These are phyloP conservation scores for Drosophila ohnishii DNA, from an alignment of 1,140 invertebrate genomes.

Conservation along the genomic window DNA sequence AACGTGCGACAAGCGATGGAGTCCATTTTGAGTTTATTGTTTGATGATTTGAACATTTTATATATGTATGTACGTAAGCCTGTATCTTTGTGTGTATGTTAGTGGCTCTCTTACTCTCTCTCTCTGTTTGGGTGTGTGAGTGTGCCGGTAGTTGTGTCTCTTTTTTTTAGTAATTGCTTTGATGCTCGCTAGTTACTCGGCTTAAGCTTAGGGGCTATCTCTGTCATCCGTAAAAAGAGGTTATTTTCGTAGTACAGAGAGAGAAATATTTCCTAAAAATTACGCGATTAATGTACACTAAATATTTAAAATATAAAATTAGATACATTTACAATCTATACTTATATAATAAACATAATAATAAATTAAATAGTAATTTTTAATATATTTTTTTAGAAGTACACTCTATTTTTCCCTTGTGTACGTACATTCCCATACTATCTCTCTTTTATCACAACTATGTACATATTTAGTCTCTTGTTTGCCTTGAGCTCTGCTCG, in stretches of 20 bases:
- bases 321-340: too few species aligned
- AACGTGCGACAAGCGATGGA: slow-evolving; percentile 81
- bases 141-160: slow-evolving; percentile 54
- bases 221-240: slow-evolving; percentile 27
- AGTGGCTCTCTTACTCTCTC: slow-evolving; percentile 7
- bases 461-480: slow-evolving; percentile 28
- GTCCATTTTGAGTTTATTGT: slow-evolving; percentile 83
- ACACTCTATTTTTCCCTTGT: not conserved
- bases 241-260: slow-evolving; percentile 35
- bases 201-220: slow-evolving; percentile 27
- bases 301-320: too few species aligned
- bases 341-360: not conserved
- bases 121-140: slow-evolving; percentile 2
- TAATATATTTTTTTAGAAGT: too few species aligned
- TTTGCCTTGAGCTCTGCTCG: slow-evolving; percentile 14
- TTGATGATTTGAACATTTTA: slow-evolving; percentile 83
- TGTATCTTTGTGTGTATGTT: slow-evolving; percentile 27
- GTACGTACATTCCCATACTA: slow-evolving; percentile 7
- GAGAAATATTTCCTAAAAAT: slow-evolving; percentile 16
- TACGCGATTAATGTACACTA: not conserved
- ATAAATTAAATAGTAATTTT: too few species aligned
- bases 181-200: slow-evolving; percentile 59
- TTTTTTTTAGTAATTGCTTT: slow-evolving; percentile 70
- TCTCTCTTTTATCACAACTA: slow-evolving; percentile 7
- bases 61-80: slow-evolving; percentile 43